Base-by-base conservation (phyloP, 2,888 invertebrate genomes). In the Maniola hyperantus region DNA sequence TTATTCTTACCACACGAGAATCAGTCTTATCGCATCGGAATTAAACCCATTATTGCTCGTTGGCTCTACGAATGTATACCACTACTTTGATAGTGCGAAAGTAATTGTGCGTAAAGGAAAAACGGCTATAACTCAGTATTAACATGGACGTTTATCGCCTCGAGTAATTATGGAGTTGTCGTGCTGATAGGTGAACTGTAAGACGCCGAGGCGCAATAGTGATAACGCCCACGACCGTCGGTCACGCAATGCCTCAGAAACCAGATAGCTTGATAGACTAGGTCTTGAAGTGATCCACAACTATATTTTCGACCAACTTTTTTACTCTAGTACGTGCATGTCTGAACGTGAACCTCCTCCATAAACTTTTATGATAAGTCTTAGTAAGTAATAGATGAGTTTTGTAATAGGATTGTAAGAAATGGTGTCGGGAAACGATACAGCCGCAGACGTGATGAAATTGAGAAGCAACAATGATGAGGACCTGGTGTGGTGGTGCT, bases 151-250 rank as follows among this genome's bases (percentile, higher is more conserved):
- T 48, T 70, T 70, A 70, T 70, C 58, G 67, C 20, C 61, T 46
- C 71, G 58, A 39, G 57, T 50, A 64, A 59, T 69, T 59, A 55
- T 67, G 44, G 36, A 10, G 18, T 50, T 39, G 66, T 58, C 54
- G 53, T 39, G 57, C 50, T 61, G 60, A 51, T 42, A 33, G 54
- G 44, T 61, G 64, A 51, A 61, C 34, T 44, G 18, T 64, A 71
- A 26, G 75, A 74, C 75, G 73, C 72, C 72, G 73, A 70, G 70
- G 72, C 69, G 73, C 73, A 72, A 74, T 74, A 73, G 74, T 72
- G 76, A 77, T 77, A 76, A 75, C 70, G 72, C 68, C 75, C 72
- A 74, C 73, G 76, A 73, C 71, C 70, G 74, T 64, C 74, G 74
- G 76, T 75, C 77, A 78, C 77, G 77, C 77, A 65, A 74, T 64